Evolutionary conservation across 2,113 vertebrate species (phyloP).

Genomic region (Coracopsis vasa): DNA sequence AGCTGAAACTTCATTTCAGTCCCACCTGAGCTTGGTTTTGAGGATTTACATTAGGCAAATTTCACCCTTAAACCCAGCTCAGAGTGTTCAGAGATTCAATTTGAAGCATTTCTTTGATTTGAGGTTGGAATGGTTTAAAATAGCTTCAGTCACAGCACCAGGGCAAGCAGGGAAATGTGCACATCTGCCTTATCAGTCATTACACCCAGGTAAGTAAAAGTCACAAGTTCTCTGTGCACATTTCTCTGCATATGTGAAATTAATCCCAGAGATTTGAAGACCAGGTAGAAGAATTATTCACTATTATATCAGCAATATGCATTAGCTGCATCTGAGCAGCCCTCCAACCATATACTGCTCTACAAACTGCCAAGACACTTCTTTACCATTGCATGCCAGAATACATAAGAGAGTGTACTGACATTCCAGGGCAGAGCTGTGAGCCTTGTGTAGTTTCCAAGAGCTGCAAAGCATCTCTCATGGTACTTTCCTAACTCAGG

Average conservation of each 20-base stretch:
- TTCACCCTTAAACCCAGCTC: not conserved
- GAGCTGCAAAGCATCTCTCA: not conserved
- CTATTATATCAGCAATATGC: not conserved
- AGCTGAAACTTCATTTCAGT: not conserved
- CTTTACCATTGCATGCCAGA: not conserved
- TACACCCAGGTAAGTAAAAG: not conserved
- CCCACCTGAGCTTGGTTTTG: not conserved
- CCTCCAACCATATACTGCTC: not conserved
- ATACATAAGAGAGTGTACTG: accelerated
- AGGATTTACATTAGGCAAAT: not conserved
- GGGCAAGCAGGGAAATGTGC: not conserved
- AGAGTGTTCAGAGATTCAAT: not conserved
- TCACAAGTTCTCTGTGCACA: not conserved
- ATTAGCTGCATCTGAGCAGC: not conserved
- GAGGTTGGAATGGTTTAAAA: not conserved
- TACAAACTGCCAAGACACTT: not conserved
- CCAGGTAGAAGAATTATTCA: not conserved
- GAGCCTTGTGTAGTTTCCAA: not conserved
- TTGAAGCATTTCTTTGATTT: not conserved
- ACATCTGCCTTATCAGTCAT: not conserved
- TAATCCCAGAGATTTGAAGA: not conserved
- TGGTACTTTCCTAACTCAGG: not conserved
- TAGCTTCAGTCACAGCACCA: not conserved
- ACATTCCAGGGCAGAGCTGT: not conserved
- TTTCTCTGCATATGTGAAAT: not conserved